Conservation (phyloP, 1,140 invertebrate genomes). For the Helicoverpa zea region DNA sequence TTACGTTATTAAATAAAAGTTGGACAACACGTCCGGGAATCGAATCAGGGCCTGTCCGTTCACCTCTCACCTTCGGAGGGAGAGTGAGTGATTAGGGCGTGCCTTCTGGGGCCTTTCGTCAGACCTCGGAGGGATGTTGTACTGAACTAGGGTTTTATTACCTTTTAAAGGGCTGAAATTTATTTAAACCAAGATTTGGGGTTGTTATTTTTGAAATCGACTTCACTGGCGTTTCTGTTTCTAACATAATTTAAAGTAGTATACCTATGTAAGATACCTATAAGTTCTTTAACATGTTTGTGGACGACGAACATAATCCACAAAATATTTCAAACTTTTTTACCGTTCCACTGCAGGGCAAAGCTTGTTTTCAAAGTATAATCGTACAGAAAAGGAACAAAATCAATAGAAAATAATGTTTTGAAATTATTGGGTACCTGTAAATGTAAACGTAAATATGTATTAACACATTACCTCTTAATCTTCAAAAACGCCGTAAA, state of each 20-base stretch:
- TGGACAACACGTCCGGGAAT: constrained; percentile 39
- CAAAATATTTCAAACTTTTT: no score
- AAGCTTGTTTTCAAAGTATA: no score
- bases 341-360: no score
- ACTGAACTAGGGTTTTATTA: constrained; percentile 25
- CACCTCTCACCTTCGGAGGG: constrained; percentile 49
- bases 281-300: no score
- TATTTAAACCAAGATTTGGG: constrained; percentile 33
- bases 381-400: no score
- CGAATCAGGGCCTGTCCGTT: constrained; percentile 43
- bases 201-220: neutral
- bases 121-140: constrained; percentile 38
- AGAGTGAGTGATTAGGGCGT: constrained; percentile 58
- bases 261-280: no score
- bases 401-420: no score
- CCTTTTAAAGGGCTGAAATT: constrained; percentile 38
- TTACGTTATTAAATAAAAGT: constrained; percentile 45
- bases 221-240: neutral
- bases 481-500: constrained; percentile 11
- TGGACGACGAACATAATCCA: no score
- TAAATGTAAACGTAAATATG: no score
- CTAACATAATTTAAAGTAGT: no score
- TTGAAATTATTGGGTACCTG: no score
- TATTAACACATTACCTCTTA: neutral
- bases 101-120: constrained; percentile 55